Conservation (phyloP, 2,797 vertebrate species). For the Microctenopoma steveboyesi region DNA sequence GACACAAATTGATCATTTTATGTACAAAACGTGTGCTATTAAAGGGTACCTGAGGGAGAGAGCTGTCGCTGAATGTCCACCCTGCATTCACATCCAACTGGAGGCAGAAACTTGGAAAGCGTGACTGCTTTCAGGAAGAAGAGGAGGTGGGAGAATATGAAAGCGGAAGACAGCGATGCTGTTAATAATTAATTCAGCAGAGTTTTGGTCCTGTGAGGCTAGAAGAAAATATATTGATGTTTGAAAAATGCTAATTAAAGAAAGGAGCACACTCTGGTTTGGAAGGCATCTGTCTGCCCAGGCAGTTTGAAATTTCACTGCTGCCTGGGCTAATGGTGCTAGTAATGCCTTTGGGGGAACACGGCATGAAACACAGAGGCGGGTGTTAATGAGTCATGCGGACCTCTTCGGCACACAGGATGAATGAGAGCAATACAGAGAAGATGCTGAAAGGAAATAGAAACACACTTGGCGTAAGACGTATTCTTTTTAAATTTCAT, state of each 20-base stretch:
- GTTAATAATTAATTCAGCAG: conserved; percentile 78
- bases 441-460: conserved; percentile 52
- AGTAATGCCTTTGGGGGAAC: conserved; percentile 83
- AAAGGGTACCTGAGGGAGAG: conserved; percentile 51
- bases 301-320: conserved; percentile 85
- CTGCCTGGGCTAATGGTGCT: conserved; percentile 85
- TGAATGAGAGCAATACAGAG: conserved; percentile 56
- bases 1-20: conserved; percentile 61
- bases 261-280: conserved; percentile 74
- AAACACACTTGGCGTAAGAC: conserved; percentile 46
- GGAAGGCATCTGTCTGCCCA: conserved; percentile 77
- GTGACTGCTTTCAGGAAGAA: conserved; percentile 53
- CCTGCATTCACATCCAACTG: conserved; percentile 39
- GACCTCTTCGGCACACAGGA: conserved; percentile 72
- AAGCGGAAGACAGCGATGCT: conserved; percentile 67
- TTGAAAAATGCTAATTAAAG: conserved; percentile 82
- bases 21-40: conserved; percentile 58
- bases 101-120: conserved; percentile 60
- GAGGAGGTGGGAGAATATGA: conserved; percentile 58
- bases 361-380: conserved; percentile 81
- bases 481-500: conserved; percentile 56
- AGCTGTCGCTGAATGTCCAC: conserved; percentile 42
- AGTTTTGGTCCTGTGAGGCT: conserved; percentile 76
- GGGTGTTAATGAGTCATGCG: conserved; percentile 88
- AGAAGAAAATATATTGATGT: conserved; percentile 81